Percentiles rank a stretch among this genome's conserved stretches.
Evolutionary conservation across 2,113 vertebrate species (phyloP).

Genomic region (Varanus salvator): DNA sequence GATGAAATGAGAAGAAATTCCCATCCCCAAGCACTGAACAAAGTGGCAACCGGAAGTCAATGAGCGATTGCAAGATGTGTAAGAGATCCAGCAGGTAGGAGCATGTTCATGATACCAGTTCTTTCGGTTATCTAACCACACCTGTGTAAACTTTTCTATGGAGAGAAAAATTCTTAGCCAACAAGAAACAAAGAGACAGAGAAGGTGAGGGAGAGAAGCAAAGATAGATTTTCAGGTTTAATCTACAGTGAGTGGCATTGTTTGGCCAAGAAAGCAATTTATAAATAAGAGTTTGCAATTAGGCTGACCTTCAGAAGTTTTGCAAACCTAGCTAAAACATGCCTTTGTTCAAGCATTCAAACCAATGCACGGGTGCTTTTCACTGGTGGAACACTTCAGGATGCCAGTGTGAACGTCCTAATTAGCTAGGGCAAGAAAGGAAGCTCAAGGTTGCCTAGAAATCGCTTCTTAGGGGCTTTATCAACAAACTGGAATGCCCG

Average conservation of each 20-base stretch:
- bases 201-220: background rate
- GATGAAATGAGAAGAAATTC: too few relatives aligned
- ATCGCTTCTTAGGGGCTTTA: background rate
- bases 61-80: too few relatives aligned
- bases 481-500: background rate
- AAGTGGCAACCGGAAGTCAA: too few relatives aligned
- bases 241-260: conserved; percentile 38
- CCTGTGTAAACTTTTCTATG: conserved; percentile 33
- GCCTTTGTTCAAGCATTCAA: background rate
- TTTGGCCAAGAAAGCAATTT: conserved; percentile 53
- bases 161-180: conserved; percentile 37
- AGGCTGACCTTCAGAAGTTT: conserved; percentile 43
- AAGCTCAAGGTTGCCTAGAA: background rate
- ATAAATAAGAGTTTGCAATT: conserved; percentile 34
- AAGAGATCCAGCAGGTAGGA: too few relatives aligned
- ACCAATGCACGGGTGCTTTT: too few relatives aligned
- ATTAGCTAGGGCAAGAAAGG: background rate
- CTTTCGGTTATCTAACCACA: conserved; percentile 32
- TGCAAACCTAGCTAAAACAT: background rate
- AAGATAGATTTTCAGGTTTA: conserved; percentile 20
- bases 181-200: conserved; percentile 23
- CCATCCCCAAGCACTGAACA: too few relatives aligned
- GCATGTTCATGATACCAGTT: background rate
- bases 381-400: background rate
- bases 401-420: background rate